Base-by-base conservation (phyloP, 2,888 invertebrate genomes). In the Leptopilina syphax region DNA sequence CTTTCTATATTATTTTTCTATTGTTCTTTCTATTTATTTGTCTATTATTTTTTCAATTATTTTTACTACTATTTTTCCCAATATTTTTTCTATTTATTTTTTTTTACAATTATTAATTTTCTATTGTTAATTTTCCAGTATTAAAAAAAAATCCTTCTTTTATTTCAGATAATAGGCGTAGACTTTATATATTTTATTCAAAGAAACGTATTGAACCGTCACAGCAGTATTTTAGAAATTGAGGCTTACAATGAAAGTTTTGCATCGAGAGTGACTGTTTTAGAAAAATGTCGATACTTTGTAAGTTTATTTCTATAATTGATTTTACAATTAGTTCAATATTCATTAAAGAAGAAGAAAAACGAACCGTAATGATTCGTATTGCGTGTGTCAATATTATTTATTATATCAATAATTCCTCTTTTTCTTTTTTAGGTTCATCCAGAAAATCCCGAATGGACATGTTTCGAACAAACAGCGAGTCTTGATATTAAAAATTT, bases 211-310 rank as follows among this genome's bases (percentile, higher is more conserved):
- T 93, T 98, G 88, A 96, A 98, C 91, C 93, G 96, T 85, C 94
- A 95, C 85, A 95, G 94, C 85, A 94, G 97, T 79, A 94, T 95
- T 73, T 93, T 98, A 83, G 95, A 95, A 92, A 98, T 98, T 89
- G 97, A 98, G 92, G 98, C 98, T 27, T 95, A 95, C 83, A 98
- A 98, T 92, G 98, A 98, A 92, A 97, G 97, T 88, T 98, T 98
- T 92, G 94, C 97, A 18, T 93, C 94, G 77, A 94, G 97, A 89
- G 96, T 98, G 77, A 94, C 94, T 78, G 97, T 98, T 88, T 93
- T 96, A 86, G 98, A 98, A 93, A 96, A 96, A 89, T 98, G 98
- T 92, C 93, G 94, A 92, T 97, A 97, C 91, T 96, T 95, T 91
- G 97, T 97, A 92, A 95, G 96, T 95, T 82, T 34, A 34, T 34